Evolutionary conservation across 2,797 vertebrate species (phyloP).

Genomic region (Eutrigla gurnardus): DNA sequence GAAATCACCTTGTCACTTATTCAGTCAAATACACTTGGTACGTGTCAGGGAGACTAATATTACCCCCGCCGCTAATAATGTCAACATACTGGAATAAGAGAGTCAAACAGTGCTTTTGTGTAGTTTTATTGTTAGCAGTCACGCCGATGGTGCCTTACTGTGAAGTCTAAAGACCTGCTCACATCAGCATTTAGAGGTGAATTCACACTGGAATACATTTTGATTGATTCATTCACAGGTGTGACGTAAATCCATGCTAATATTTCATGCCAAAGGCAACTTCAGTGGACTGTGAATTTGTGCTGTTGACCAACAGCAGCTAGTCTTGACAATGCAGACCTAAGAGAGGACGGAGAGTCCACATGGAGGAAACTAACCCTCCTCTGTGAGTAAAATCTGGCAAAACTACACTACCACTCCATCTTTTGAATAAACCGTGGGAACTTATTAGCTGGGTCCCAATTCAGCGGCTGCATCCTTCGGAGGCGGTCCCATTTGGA

Average conservation of each 20-base stretch:
- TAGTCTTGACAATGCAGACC: not conserved
- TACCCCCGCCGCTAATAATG: constrained; percentile 6
- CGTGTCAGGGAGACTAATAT: constrained; percentile 31
- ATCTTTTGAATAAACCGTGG: too few species aligned
- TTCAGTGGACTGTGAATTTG: not conserved
- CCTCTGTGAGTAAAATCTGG: too few species aligned
- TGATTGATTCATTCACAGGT: too few species aligned
- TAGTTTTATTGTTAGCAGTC: not conserved
- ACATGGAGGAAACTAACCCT: too few species aligned
- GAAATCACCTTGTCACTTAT: constrained; percentile 46
- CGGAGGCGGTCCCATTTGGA: too few species aligned
- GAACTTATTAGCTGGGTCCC: too few species aligned
- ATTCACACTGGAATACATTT: not conserved
- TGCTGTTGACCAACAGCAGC: not conserved
- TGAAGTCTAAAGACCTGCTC: not conserved
- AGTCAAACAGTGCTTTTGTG: constrained; percentile 12
- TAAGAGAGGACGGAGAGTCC: not conserved
- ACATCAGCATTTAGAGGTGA: not conserved
- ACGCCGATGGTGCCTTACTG: not conserved
- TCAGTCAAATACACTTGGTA: constrained; percentile 18
- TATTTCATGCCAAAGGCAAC: not conserved
- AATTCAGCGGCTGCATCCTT: too few species aligned
- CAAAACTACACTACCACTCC: too few species aligned
- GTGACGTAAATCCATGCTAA: not conserved
- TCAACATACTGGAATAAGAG: constrained; percentile 28